A percentile compares a stretch with the other conserved stretches of the same genome.
Conservation (phyloP, 2,113 vertebrate species). For the Muntiacus muntjak region DNA sequence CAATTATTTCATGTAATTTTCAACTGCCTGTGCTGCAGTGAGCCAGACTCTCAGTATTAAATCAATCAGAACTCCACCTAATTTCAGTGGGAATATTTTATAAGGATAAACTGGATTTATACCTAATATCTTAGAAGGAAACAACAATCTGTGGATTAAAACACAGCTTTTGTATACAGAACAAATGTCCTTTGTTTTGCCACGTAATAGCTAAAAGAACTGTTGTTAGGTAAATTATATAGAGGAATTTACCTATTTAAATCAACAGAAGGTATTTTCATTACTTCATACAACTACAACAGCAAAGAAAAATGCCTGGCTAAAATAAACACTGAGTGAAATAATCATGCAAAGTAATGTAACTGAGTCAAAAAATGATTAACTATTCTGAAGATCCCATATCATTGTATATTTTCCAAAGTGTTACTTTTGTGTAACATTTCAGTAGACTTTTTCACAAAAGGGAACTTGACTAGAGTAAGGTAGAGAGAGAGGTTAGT, state of each 20-base stretch:
- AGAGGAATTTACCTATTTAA: background rate
- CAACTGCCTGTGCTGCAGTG: background rate
- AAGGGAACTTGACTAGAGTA: background rate
- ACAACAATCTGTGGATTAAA: background rate
- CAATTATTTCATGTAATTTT: conserved; percentile 44
- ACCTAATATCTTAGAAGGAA: background rate
- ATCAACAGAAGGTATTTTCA: background rate
- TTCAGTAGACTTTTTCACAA: background rate
- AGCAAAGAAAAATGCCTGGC: background rate
- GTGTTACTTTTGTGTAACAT: background rate
- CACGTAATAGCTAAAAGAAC: background rate
- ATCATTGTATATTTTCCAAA: background rate
- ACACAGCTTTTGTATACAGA: background rate
- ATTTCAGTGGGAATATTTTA: conserved; percentile 61
- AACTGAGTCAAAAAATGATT: background rate
- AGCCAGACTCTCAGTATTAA: background rate
- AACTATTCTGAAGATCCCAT: background rate
- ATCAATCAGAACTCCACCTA: conserved; percentile 54
- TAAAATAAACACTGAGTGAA: background rate
- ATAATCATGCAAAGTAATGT: background rate
- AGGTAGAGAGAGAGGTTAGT: background rate
- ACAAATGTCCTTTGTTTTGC: background rate
- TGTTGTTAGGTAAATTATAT: background rate
- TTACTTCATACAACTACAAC: background rate
- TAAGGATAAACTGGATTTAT: conserved; percentile 42